A percentile compares a stretch with the other conserved stretches of the same genome.
These are phyloP conservation scores for Bujurquina vittata DNA, from an alignment of 2,113 vertebrate species.

Conservation along the genomic window DNA sequence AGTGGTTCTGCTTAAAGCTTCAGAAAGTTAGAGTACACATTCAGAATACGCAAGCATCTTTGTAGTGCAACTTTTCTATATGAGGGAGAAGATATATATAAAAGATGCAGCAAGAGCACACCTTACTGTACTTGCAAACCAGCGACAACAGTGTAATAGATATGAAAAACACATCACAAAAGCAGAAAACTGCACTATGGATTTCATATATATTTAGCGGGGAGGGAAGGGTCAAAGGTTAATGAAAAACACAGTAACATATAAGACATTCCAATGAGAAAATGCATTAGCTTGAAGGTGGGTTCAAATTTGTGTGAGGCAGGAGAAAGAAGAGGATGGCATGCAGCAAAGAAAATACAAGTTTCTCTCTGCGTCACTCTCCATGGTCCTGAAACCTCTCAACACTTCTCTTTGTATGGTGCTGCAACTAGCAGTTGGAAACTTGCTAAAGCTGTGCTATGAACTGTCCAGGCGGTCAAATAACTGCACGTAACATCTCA, in stretches of 20 bases:
- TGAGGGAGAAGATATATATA: neutral
- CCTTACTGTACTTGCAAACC: neutral
- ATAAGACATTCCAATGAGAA: neutral
- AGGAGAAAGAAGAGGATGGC: neutral
- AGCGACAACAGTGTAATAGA: neutral
- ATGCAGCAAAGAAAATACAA: neutral
- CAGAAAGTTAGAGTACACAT: neutral
- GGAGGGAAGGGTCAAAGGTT: slow-evolving; percentile 11
- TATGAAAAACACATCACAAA: slow-evolving; percentile 3
- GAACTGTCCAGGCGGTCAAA: neutral
- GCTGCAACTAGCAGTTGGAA: neutral
- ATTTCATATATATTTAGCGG: slow-evolving; percentile 3
- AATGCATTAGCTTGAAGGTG: neutral
- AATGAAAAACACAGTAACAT: neutral
- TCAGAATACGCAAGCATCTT: neutral
- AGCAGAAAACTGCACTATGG: slow-evolving; percentile 3
- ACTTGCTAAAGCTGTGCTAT: neutral
- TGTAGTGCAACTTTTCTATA: neutral
- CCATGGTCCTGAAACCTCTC: slow-evolving; percentile 48
- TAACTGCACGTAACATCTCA: slow-evolving; percentile 68
- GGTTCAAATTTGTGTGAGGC: neutral
- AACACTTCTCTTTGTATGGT: neutral
- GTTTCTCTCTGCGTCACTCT: slow-evolving; percentile 11
- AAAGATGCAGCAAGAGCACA: neutral
- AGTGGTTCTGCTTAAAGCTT: slow-evolving; percentile 17